Base-by-base conservation (phyloP, 2,797 vertebrate species). In the Sardinella longiceps region DNA sequence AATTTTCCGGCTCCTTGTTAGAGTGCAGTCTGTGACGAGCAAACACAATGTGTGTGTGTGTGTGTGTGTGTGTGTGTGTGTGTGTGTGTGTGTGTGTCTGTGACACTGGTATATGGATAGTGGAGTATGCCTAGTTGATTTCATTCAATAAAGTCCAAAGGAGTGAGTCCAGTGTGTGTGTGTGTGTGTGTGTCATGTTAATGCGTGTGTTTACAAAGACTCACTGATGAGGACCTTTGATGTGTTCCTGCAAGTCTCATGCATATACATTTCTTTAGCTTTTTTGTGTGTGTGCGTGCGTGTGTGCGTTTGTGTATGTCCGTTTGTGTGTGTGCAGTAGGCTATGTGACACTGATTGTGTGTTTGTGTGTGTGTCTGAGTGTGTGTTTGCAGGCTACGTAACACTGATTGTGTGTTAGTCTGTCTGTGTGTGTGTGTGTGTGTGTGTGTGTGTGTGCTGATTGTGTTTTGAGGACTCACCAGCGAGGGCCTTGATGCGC, bases 401-500 rank as follows among this genome's bases (percentile, higher is more conserved):
- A n/a, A n/a, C n/a, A n/a, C n/a, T n/a, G n/a, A n/a, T 10, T 63
- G 20, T 60, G 20, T 28, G 25, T 30, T 2, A 12, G 60, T 33
- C 7, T 28, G 60, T 15, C 25, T 33, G 30, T 66, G 63, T 33
- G 2, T 66, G 28, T 33, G 30, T 43, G 56, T 37, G 25, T 18
- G 23, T 30, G 33, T 30, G 33, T 53, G 51, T 53, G 51, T 53
- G 51, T 53, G 51, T 20, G 51, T 6, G 5, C 18, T 20, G 50
- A 3, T 20, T 51, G 50, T 51, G 18, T 20, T 51, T 51, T 20
- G 14, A 0, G 14, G 2, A 2, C 70, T 87, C 90, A 99, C 98
- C 98, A 93, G 98, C 98, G 18, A 99, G 92, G 46, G 98, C 98
- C 93, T 99, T 99, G 94, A 99, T 99, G 84, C 98, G 97, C 0